Percentiles rank a stretch among this genome's conserved stretches.
Conservation (phyloP, 2,888 invertebrate genomes). For the Prionchulus punctatus region DNA sequence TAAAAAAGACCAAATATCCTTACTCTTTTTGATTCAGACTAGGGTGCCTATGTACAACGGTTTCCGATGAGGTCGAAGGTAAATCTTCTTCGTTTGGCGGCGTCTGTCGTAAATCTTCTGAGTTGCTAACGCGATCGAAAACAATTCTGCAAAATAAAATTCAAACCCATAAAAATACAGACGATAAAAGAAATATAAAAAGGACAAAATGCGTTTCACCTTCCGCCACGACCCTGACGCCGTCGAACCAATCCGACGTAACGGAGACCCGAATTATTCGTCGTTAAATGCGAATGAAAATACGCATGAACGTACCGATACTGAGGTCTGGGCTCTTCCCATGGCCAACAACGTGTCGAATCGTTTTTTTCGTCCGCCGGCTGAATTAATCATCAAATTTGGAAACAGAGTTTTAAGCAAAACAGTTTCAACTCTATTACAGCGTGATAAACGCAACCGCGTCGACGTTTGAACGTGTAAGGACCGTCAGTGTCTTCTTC, state of each 20-base stretch:
- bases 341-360: not conserved
- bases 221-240: slow-evolving; percentile 20
- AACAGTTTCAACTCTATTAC: slow-evolving; percentile 11
- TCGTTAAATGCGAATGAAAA: not conserved
- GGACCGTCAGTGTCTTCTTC: slow-evolving; percentile 14
- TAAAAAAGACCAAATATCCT: no score
- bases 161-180: not conserved
- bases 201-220: not conserved
- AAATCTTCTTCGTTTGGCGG: not conserved
- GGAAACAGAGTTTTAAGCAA: not conserved
- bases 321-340: not conserved
- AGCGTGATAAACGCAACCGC: slow-evolving; percentile 19
- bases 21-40: not conserved
- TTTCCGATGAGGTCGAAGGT: not conserved
- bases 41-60: not conserved
- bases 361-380: not conserved
- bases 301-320: not conserved
- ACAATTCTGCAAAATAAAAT: not conserved
- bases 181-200: not conserved
- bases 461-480: slow-evolving; percentile 19
- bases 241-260: slow-evolving; percentile 16
- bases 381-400: no score
- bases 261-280: not conserved
- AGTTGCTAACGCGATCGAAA: not conserved
- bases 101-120: not conserved